Percentiles rank a stretch among this genome's conserved stretches.
phyloP scores from a whole-genome alignment of 2,113 vertebrate species.

The Bettongia penicillata region DNA sequence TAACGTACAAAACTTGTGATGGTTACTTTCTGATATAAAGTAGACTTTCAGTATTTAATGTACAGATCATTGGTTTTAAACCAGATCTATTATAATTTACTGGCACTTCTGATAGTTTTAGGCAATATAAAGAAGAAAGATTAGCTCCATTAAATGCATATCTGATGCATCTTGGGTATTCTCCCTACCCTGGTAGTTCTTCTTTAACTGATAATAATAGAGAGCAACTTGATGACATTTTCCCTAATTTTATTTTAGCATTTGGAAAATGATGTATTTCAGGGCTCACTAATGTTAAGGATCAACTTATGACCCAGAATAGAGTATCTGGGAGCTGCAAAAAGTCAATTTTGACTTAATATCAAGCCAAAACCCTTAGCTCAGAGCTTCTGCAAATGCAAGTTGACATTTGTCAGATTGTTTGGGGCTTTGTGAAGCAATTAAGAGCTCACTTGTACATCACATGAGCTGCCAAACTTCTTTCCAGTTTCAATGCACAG shows the following conservation, averaged over 20 bases:
- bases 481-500: conserved; percentile 63
- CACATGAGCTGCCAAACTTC: conserved; percentile 69
- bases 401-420: conserved; percentile 78
- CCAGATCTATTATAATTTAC: conserved; percentile 68
- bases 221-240: conserved; percentile 82
- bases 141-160: conserved; percentile 68
- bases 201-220: conserved; percentile 73
- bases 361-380: conserved; percentile 75
- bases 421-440: conserved; percentile 72
- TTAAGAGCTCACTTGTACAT: conserved; percentile 74
- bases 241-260: conserved; percentile 79
- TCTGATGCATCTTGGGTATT: conserved; percentile 31
- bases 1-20: conserved; percentile 62
- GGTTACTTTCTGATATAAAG: conserved; percentile 71
- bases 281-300: conserved; percentile 68
- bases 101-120: conserved; percentile 67
- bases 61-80: conserved; percentile 71
- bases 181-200: conserved; percentile 54
- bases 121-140: conserved; percentile 66
- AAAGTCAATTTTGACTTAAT: conserved; percentile 82
- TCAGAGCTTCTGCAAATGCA: conserved; percentile 73
- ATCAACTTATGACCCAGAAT: conserved; percentile 70
- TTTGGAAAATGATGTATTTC: conserved; percentile 80
- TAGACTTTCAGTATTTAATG: conserved; percentile 58
- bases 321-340: conserved; percentile 76